Conservation (phyloP, 2,113 vertebrate genomes). For the Pongo pygmaeus region DNA sequence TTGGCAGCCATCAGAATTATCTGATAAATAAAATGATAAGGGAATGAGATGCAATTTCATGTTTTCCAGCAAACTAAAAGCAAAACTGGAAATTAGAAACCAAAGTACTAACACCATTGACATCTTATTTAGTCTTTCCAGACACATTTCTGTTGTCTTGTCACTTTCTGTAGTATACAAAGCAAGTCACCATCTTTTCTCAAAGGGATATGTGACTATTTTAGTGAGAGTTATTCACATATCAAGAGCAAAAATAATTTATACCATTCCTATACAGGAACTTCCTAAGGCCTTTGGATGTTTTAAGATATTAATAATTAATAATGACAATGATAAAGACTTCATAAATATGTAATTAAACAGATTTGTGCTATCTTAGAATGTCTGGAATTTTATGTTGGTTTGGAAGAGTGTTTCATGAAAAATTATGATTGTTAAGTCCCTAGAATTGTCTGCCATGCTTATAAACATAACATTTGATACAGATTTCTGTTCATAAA, state of each 20-base stretch:
- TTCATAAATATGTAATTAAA: background rate
- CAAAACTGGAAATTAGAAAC: background rate
- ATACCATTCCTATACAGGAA: accelerated
- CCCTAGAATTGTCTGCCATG: background rate
- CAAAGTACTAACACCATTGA: background rate
- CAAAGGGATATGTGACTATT: background rate
- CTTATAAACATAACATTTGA: background rate
- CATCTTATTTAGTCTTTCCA: background rate
- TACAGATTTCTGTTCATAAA: background rate
- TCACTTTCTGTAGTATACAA: background rate
- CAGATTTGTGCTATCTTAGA: background rate
- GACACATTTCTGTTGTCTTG: background rate
- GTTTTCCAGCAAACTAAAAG: background rate
- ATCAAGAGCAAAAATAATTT: background rate
- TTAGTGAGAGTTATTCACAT: background rate
- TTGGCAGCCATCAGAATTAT: background rate
- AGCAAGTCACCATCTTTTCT: background rate
- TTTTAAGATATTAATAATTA: background rate
- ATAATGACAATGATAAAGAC: background rate
- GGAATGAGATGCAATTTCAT: background rate
- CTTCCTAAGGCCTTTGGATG: background rate
- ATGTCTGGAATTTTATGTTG: background rate
- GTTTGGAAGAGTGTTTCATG: background rate
- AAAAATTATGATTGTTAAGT: background rate
- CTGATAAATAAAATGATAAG: background rate